phyloP scores from a whole-genome alignment of 2,113 vertebrate genomes.

The Carollia perspicillata region DNA sequence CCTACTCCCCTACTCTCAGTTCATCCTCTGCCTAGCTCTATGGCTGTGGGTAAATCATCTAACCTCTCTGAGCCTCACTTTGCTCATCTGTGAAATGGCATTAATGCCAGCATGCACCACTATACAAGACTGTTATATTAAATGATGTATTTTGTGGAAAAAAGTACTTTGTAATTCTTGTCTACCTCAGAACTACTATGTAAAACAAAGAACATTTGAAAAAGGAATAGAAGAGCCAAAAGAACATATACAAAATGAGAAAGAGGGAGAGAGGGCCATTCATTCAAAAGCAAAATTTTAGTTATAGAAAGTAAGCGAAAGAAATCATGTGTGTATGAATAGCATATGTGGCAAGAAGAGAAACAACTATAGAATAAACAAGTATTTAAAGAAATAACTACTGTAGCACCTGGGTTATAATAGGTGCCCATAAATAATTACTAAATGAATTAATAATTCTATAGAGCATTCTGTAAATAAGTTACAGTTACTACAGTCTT shows the following conservation, averaged over 20 bases:
- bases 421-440: not conserved
- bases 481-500: not conserved
- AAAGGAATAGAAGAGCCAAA: not conserved
- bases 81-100: slow-evolving; percentile 15
- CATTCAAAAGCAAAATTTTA: not conserved
- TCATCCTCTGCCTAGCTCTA: not conserved
- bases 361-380: not conserved
- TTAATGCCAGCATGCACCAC: not conserved
- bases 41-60: not conserved
- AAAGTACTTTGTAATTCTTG: slow-evolving; percentile 16
- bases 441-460: slow-evolving; percentile 7
- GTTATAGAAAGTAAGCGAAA: not conserved
- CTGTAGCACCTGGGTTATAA: not conserved
- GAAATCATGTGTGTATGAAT: not conserved
- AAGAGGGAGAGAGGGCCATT: not conserved
- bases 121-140: not conserved
- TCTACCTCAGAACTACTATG: not conserved
- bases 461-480: not conserved
- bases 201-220: not conserved
- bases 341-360: not conserved
- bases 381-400: not conserved
- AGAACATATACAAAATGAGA: not conserved
- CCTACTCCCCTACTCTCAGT: not conserved
- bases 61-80: not conserved
- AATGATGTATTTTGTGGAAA: not conserved